Conservation (phyloP, 2,797 vertebrate species). For the Podarcis lilfordi region DNA sequence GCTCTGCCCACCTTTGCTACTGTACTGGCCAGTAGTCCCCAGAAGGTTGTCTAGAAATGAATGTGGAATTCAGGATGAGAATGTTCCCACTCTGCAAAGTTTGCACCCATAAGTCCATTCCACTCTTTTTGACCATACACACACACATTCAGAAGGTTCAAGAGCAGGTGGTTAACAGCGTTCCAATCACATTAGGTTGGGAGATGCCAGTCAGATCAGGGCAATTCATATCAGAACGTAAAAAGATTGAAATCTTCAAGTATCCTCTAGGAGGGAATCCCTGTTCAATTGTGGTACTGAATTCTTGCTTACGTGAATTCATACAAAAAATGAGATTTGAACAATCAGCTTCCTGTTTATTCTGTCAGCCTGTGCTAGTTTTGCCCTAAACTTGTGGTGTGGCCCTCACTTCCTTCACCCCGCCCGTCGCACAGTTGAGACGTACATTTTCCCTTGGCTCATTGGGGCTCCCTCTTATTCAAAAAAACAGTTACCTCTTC, state of each 20-base stretch:
- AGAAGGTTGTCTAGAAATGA: too few species aligned
- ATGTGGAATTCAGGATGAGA: too few species aligned
- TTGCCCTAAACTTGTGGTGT: background rate
- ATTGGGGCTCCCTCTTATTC: background rate
- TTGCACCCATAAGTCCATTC: background rate
- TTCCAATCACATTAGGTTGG: background rate
- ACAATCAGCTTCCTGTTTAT: background rate
- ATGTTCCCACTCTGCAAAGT: too few species aligned
- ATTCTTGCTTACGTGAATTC: background rate
- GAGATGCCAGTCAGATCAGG: background rate
- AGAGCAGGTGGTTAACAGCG: background rate
- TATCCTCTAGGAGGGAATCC: background rate
- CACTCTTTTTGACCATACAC: background rate
- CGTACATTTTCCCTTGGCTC: background rate
- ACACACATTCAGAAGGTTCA: background rate
- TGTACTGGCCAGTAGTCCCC: too few species aligned
- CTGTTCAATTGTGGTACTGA: background rate
- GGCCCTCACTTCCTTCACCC: too few species aligned
- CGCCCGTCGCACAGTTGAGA: too few species aligned
- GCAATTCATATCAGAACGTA: background rate
- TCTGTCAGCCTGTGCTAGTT: background rate
- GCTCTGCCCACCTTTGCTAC: too few species aligned
- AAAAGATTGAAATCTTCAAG: background rate
- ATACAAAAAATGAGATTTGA: background rate
- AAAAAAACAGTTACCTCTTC: background rate